Conservation (phyloP, 2,113 vertebrate genomes). For the Choloepus hoffmanni region DNA sequence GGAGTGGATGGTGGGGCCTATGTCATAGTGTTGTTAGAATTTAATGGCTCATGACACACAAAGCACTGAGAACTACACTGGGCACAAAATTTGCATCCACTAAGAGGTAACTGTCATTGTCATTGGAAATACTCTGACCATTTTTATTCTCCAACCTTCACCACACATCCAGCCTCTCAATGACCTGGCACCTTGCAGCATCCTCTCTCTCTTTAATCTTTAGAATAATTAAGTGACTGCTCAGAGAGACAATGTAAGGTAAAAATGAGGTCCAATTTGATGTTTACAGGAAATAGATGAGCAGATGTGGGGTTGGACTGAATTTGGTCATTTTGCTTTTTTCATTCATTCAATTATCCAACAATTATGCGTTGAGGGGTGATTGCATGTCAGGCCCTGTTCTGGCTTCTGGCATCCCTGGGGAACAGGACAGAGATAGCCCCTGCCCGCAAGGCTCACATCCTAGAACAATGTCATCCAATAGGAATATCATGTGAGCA, state of each 20-base stretch:
- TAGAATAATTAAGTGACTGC: background rate
- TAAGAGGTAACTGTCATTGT: background rate
- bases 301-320: background rate
- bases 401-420: background rate
- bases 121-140: background rate
- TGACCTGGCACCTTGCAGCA: background rate
- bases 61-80: background rate
- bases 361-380: background rate
- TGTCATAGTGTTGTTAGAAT: background rate
- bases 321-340: background rate
- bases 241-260: background rate
- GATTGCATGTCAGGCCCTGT: background rate
- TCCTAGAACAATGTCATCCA: background rate
- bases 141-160: background rate
- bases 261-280: background rate
- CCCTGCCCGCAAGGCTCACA: background rate
- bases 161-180: background rate
- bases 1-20: background rate
- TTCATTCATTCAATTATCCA: background rate
- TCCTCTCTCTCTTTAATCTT: background rate
- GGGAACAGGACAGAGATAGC: background rate
- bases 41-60: background rate
- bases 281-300: background rate
- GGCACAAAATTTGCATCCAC: background rate
- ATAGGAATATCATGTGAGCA: background rate